Evolutionary conservation across 2,888 invertebrate species (phyloP), one percentile per base, ranked within the genome.

Genomic region (Empis stercorea): DNA sequence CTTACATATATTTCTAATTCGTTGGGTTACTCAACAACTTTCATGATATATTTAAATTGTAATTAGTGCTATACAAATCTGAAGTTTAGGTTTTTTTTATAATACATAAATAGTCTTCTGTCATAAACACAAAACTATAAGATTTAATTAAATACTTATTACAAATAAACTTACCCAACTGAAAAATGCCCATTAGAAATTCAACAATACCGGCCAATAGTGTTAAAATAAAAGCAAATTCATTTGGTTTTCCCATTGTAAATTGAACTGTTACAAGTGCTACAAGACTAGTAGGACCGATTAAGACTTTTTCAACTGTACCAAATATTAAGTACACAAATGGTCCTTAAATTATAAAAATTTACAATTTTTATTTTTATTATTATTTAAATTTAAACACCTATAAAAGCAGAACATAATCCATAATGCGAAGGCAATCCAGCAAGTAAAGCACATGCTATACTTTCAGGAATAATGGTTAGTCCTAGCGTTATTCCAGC

Each of bases 391-490:
- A 30, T 4, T 7, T 11, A 13, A 36, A 62, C 56, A 62, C 89
- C 88, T 63, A 92, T 76, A 63, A 94, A 91, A 0, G 93, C 84
- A 2, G 93, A 88, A 66, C 95, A 95, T 7, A 96, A 74, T 1
- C 95, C 95, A 71, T 88, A 91, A 74, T 89, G 87, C 27, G 91
- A 81, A 7, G 85, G 81, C 45, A 93, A 71, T 45, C 84, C 82
- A 7, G 93, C 93, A 16, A 94, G 73, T 51, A 83, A 74, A 34
- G 94, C 92, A 64, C 93, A 93, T n/a, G 94, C 94, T 59, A 95
- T 84, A 57, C 89, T 88, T 71, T 93, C 93, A 9, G 93, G 94
- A 56, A 94, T 88, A 64, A 94, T 82, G 14, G 92, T 94, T 38
- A 94, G 74, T 5, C 88, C 89, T 9, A 94, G 77, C 7, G 94